phyloP scores from a whole-genome alignment of 2,113 vertebrate genomes.

The Entosphenus tridentatus region DNA sequence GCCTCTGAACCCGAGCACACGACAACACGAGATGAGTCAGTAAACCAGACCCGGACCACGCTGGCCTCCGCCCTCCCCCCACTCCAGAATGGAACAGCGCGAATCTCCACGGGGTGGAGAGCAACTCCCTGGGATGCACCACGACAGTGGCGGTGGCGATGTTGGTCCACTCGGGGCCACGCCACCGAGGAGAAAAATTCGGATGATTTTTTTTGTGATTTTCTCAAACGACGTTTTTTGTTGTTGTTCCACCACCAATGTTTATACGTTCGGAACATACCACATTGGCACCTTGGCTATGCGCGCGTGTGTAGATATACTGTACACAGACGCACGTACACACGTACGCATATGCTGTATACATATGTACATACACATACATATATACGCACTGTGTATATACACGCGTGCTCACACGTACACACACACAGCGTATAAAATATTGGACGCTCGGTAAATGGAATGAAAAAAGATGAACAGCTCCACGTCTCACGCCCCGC shows the following conservation, averaged over 20 bases:
- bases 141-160: no score
- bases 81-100: no score
- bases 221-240: neutral
- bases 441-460: neutral
- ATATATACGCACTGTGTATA: conserved; percentile 1
- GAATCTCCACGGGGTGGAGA: no score
- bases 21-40: no score
- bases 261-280: neutral
- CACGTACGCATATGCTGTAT: neutral
- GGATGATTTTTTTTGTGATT: neutral
- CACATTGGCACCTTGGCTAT: neutral
- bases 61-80: no score
- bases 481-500: neutral
- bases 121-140: no score
- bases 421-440: neutral
- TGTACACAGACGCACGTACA: neutral
- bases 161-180: no score
- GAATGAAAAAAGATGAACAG: neutral
- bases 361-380: conserved; percentile 1
- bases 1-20: no score
- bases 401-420: neutral
- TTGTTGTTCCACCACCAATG: neutral
- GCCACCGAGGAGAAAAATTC: neutral
- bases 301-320: neutral
- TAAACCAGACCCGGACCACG: no score